Evolutionary conservation across 2,888 invertebrate species (phyloP), one percentile per base, ranked within the genome.

Genomic region (Apodemia arnacis): DNA sequence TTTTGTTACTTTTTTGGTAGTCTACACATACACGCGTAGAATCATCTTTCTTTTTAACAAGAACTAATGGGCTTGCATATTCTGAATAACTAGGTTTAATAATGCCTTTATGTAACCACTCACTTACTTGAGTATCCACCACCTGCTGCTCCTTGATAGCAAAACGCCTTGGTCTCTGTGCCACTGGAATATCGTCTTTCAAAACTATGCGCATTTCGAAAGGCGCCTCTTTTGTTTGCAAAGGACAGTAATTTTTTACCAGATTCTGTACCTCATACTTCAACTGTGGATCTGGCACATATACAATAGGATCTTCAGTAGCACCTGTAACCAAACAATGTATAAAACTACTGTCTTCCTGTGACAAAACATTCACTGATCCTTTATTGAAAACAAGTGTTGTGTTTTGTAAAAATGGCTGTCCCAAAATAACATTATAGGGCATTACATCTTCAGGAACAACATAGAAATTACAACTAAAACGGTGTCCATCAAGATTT

Each of bases 21-120:
- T 59, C 59, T 6, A 59, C 21, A 59, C 59, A 59, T n/a, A 59
- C 59, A n/a, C 59, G 18, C 6, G 21, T 18, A 21, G 59, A 59
- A 13, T 89, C 85, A 70, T 91, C 82, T 27, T 91, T 91, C 24
- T 91, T 92, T 24, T 76, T 81, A 1, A 87, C 92, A 27, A 92
- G 31, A 2, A 92, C 90, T n/a, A 91, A 27, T 1, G 90, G 87
- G 13, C 88, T 86, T 31, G 91, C 87, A 87, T 84, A 93, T 21
- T 92, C 92, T 3, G 93, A 93, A 70, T 74, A 88, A 82, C 91
- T 90, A 15, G 86, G 85, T 38, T 73, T 44, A 2, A 87, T 82
- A 21, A 90, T 77, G 7, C 77, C 82, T 34, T 90, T 49, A 11
- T 73, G 41, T 18, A 88, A 38, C 90, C 90, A 90, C 70, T 87